Evolutionary conservation across 1,140 invertebrate genomes (phyloP).

Genomic region (Lucilia cuprina): DNA sequence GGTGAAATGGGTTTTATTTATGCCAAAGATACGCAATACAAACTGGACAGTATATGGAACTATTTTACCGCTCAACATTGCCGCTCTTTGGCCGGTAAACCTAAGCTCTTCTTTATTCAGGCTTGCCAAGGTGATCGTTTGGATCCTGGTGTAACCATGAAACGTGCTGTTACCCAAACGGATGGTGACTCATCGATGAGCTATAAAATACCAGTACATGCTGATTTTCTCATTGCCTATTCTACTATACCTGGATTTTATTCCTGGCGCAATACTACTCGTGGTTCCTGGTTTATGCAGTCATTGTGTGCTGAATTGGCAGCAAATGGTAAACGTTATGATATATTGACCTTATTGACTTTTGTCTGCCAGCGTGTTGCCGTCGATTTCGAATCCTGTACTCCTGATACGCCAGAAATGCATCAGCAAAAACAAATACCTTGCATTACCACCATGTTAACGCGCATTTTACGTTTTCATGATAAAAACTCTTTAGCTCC

Average conservation of each 20-base stretch:
- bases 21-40: slow-evolving; percentile 85
- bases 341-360: slow-evolving; percentile 87
- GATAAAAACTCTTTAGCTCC: slow-evolving; percentile 58
- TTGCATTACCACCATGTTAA: slow-evolving; percentile 92
- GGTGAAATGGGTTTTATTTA: slow-evolving; percentile 89
- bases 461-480: slow-evolving; percentile 77
- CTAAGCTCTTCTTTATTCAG: slow-evolving; percentile 92
- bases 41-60: slow-evolving; percentile 82
- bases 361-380: slow-evolving; percentile 88
- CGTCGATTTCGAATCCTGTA: slow-evolving; percentile 89
- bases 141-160: slow-evolving; percentile 74
- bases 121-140: slow-evolving; percentile 89
- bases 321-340: slow-evolving; percentile 74
- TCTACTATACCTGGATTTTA: slow-evolving; percentile 92
- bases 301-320: slow-evolving; percentile 85
- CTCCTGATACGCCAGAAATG: slow-evolving; percentile 81
- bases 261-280: slow-evolving; percentile 95
- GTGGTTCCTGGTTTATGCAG: slow-evolving; percentile 97
- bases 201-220: slow-evolving; percentile 89
- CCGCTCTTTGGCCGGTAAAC: slow-evolving; percentile 87
- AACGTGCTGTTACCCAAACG: slow-evolving; percentile 67
- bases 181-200: slow-evolving; percentile 71
- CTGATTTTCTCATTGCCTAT: slow-evolving; percentile 95
- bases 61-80: slow-evolving; percentile 89
- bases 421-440: slow-evolving; percentile 95